phyloP scores from a whole-genome alignment of 2,888 invertebrate species.

The Eulithis prunata region DNA sequence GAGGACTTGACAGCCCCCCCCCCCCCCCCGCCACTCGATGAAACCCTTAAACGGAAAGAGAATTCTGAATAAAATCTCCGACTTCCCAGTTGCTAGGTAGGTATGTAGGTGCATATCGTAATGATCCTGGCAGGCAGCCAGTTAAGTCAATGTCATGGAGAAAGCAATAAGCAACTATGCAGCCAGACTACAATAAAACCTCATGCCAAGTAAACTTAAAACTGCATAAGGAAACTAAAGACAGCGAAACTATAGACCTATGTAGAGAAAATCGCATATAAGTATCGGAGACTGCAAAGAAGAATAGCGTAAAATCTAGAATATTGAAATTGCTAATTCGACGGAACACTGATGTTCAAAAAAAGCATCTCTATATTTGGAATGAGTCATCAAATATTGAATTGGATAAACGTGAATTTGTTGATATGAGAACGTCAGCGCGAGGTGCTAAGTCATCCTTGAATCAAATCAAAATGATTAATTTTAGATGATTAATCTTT shows the following conservation, averaged over 20 bases:
- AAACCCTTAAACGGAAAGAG: background rate
- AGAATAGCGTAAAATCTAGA: too few relatives aligned
- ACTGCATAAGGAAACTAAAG: background rate
- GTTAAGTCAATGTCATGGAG: constrained; percentile 36
- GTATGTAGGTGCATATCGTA: background rate
- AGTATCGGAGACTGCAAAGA: background rate
- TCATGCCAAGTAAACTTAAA: constrained; percentile 8
- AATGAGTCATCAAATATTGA: constrained; percentile 28
- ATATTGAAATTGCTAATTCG: constrained; percentile 3
- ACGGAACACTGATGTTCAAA: background rate
- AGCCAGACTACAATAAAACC: constrained; percentile 18
- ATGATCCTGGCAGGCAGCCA: constrained; percentile 34
- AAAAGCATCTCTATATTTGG: constrained; percentile 12
- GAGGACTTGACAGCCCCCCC: background rate
- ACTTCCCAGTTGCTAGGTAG: background rate
- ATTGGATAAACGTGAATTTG: background rate
- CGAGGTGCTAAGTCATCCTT: constrained; percentile 12
- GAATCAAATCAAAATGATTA: constrained; percentile 2
- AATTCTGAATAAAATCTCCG: background rate
- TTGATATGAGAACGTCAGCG: background rate
- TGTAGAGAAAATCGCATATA: constrained; percentile 16
- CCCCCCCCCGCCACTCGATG: background rate
- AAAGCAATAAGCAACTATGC: constrained; percentile 29
- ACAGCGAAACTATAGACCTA: background rate
- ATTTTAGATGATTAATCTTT: constrained; percentile 6